Percentiles rank a stretch among this genome's conserved stretches.
phyloP scores from a whole-genome alignment of 2,113 vertebrate species.

The Elachura formosa region DNA sequence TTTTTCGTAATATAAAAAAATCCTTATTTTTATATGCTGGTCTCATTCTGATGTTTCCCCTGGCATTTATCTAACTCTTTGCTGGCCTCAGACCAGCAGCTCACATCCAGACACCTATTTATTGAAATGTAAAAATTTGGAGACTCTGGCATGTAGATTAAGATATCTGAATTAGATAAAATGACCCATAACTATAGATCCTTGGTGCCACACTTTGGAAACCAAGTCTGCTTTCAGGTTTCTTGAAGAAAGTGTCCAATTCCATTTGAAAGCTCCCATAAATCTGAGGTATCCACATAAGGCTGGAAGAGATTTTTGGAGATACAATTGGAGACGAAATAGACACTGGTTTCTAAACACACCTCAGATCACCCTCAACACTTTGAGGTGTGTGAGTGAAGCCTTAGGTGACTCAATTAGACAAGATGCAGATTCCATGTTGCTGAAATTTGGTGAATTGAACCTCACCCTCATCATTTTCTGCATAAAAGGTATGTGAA shows the following conservation, averaged over 20 bases:
- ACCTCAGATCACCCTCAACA: neutral
- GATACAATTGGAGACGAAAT: accelerated
- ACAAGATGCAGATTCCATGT: neutral
- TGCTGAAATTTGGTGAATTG: neutral
- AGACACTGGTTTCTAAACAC: neutral
- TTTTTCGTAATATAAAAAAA: neutral
- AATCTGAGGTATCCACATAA: neutral
- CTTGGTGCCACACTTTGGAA: neutral
- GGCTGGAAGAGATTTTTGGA: neutral
- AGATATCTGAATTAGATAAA: neutral
- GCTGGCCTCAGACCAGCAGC: neutral
- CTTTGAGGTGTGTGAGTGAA: neutral
- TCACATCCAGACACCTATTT: neutral
- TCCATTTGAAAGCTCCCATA: neutral
- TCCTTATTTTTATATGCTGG: neutral
- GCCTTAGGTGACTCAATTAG: neutral
- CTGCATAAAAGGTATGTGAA: neutral
- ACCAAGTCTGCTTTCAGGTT: neutral
- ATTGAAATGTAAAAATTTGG: neutral
- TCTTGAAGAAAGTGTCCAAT: neutral
- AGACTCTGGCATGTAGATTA: neutral
- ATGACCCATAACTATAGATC: accelerated
- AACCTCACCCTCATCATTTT: neutral
- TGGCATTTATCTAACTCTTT: neutral
- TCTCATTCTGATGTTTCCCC: neutral